Base-by-base conservation (phyloP, 2,797 vertebrate genomes). In the Lophotriccus pileatus region DNA sequence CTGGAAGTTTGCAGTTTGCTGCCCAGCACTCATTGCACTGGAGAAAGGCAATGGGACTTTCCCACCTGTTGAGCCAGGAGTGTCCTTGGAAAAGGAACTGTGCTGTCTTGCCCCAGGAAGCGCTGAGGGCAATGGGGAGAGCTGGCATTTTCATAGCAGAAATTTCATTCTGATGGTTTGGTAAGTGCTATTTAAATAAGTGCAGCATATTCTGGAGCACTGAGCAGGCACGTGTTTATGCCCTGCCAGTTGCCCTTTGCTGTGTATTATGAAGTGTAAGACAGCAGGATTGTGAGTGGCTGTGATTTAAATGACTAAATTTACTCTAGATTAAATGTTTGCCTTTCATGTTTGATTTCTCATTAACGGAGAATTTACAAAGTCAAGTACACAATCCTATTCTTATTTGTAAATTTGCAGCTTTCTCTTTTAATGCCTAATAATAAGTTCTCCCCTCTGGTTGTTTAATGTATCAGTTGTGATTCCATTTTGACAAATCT, bases 261-360 rank as follows among this genome's bases (percentile, higher is more conserved):
- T 94, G 69, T 20, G 32, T 86, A 84, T 79, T 90, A 64, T 78
- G 47, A 94, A 95, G 70, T 43, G 12, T 87, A 88, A 90, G 79
- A 80, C 74, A 83, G 69, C 79, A 91, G 63, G 66, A 87, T 25
- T 86, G 44, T 69, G 73, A 89, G 81, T 84, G 47, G 81, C 91
- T 94, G 79, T 90, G 79, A 95, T 95, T 95, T 94, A 89, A 96
- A 76, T 86, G 59, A 81, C 89, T 89, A 87, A 50, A 93, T 94
- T 91, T 94, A 39, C 91, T 87, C 59, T 84, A 93, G 85, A 96
- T 96, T 96, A 94, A 96, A 95, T 91, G 91, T 97, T 97, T 90
- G 83, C 53, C 92, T 95, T 97, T 97, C 88, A 94, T 94, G 67
- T 96, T 97, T 95, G 70, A 91, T 95, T 97, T 95, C 95, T 97